phyloP scores from a whole-genome alignment of 2,888 invertebrate species.

The Napeogenes inachia region DNA sequence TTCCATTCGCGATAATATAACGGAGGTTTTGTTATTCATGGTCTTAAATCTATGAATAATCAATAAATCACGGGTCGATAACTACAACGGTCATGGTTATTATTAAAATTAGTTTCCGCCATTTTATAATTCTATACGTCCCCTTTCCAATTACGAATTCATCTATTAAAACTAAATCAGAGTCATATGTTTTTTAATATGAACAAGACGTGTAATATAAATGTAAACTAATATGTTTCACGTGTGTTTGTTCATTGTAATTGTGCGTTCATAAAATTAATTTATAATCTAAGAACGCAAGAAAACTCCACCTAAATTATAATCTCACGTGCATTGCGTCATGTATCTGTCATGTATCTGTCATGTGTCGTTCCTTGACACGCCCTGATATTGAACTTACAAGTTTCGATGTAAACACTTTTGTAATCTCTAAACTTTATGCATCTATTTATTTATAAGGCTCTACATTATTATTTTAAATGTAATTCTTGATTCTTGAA shows the following conservation, averaged over 20 bases:
- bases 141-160: background rate
- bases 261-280: background rate
- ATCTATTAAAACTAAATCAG: too few relatives aligned
- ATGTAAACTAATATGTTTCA: background rate
- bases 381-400: constrained; percentile 43
- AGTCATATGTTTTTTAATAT: too few relatives aligned
- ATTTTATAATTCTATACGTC: background rate
- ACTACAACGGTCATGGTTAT: constrained; percentile 16
- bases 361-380: constrained; percentile 35
- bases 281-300: background rate
- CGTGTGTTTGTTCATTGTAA: background rate
- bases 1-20: constrained; percentile 27
- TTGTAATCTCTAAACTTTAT: constrained; percentile 1
- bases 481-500: too few relatives aligned
- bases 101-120: constrained; percentile 14
- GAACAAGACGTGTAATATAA: too few relatives aligned
- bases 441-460: too few relatives aligned
- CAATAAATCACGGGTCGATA: constrained; percentile 13
- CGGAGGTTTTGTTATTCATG: constrained; percentile 25
- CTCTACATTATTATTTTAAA: too few relatives aligned
- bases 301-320: constrained; percentile 7
- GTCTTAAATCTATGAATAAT: constrained; percentile 27
- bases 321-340: constrained; percentile 18
- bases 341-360: constrained; percentile 11
- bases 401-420: constrained; percentile 29